A percentile compares a stretch with the other conserved stretches of the same genome.
These are phyloP conservation scores for Myiozetetes cayanensis DNA, from an alignment of 2,113 vertebrate species.

Conservation along the genomic window DNA sequence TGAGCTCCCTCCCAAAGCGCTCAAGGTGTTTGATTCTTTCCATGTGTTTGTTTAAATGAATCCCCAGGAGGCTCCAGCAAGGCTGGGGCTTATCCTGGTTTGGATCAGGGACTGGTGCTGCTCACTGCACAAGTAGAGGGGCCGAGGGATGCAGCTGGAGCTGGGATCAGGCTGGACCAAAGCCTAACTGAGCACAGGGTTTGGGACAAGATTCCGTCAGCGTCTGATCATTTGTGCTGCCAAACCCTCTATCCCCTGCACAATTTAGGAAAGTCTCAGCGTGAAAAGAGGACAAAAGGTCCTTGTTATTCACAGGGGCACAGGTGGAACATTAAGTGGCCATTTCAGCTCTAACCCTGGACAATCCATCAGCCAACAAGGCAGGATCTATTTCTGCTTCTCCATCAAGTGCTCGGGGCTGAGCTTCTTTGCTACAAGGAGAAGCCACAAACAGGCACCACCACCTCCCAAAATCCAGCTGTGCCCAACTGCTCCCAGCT, in stretches of 20 bases:
- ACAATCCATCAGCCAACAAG: neutral
- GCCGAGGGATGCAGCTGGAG: fast-evolving
- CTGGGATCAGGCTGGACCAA: neutral
- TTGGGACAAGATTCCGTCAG: fast-evolving
- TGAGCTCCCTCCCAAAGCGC: neutral
- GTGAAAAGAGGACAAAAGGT: neutral
- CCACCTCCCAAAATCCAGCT: neutral
- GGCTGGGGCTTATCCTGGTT: neutral
- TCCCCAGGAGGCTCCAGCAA: neutral
- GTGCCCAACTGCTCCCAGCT: neutral
- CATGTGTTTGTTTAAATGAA: neutral
- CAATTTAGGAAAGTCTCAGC: neutral
- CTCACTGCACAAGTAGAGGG: fast-evolving
- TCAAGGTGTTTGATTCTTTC: neutral
- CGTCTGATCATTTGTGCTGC: neutral
- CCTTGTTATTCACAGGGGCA: neutral
- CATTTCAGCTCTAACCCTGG: neutral
- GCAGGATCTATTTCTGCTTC: neutral
- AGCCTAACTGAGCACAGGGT: neutral
- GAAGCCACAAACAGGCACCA: neutral
- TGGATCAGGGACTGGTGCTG: fast-evolving
- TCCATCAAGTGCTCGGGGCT: fast-evolving
- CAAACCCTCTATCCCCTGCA: neutral
- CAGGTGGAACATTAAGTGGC: neutral
- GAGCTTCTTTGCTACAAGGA: neutral